Evolutionary conservation across 2,797 vertebrate species (phyloP).

Genomic region (Malurus leucopterus): DNA sequence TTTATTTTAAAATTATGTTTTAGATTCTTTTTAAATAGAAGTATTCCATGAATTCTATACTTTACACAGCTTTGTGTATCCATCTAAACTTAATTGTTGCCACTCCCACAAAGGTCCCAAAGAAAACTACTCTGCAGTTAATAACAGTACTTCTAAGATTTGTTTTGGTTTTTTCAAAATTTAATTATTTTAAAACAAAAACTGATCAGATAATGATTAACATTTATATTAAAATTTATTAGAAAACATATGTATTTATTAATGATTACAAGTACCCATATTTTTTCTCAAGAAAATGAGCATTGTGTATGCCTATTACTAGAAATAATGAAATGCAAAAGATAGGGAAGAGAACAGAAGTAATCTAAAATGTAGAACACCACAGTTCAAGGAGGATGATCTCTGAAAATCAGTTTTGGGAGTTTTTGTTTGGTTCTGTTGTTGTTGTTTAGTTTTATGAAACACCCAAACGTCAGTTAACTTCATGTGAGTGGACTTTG

Average conservation of each 20-base stretch:
- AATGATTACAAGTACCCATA: neutral
- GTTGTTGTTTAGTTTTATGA: neutral
- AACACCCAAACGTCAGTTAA: neutral
- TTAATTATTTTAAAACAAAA: neutral
- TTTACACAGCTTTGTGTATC: neutral
- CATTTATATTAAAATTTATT: neutral
- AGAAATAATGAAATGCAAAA: neutral
- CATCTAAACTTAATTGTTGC: neutral
- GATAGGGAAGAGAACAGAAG: accelerated
- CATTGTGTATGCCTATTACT: neutral
- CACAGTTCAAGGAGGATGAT: accelerated
- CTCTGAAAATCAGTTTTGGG: neutral
- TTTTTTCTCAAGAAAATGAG: neutral
- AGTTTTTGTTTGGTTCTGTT: neutral
- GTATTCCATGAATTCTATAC: neutral
- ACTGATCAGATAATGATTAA: accelerated
- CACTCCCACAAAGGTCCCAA: accelerated
- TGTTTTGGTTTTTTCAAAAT: neutral
- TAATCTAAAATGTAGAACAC: neutral
- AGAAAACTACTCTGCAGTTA: neutral
- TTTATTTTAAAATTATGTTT: neutral
- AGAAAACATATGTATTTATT: neutral
- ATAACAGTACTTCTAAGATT: neutral
- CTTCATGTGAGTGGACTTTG: accelerated
- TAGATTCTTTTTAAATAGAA: neutral